phyloP scores from a whole-genome alignment of 2,797 vertebrate species.

The Pipistrellus pipistrellus region DNA sequence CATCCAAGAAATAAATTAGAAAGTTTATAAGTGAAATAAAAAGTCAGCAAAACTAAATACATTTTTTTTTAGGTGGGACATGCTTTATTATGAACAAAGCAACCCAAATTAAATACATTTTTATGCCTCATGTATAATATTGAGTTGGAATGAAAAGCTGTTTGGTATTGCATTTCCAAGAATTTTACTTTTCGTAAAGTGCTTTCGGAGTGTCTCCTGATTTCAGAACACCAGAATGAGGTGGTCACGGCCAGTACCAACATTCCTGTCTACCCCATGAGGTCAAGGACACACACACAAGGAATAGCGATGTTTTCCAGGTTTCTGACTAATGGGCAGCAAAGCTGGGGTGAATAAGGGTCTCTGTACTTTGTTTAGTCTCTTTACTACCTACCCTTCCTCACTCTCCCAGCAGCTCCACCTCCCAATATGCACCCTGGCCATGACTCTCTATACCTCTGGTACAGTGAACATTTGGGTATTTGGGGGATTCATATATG shows the following conservation, averaged over 20 bases:
- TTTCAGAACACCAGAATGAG: neutral
- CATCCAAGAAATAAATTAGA: slow-evolving; percentile 60
- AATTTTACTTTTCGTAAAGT: neutral
- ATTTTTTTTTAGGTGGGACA: neutral
- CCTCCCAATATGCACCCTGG: neutral
- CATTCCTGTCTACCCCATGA: neutral
- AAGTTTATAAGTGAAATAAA: neutral
- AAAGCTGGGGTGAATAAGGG: neutral
- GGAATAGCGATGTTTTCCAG: neutral
- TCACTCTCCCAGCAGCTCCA: neutral
- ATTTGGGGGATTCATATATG: neutral
- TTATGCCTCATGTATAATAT: neutral
- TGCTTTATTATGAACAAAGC: no score
- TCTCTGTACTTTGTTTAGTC: neutral
- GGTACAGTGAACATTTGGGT: neutral
- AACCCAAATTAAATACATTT: neutral
- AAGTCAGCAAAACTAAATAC: neutral
- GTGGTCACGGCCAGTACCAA: neutral
- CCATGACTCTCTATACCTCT: neutral
- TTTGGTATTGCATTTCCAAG: neutral
- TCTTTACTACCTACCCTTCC: neutral
- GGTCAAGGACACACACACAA: fast-evolving
- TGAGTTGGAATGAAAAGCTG: neutral
- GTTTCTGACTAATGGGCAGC: fast-evolving
- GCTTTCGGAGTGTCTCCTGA: neutral